Base-by-base conservation (phyloP, 2,888 invertebrate genomes). In the Ophion ventricosus region DNA sequence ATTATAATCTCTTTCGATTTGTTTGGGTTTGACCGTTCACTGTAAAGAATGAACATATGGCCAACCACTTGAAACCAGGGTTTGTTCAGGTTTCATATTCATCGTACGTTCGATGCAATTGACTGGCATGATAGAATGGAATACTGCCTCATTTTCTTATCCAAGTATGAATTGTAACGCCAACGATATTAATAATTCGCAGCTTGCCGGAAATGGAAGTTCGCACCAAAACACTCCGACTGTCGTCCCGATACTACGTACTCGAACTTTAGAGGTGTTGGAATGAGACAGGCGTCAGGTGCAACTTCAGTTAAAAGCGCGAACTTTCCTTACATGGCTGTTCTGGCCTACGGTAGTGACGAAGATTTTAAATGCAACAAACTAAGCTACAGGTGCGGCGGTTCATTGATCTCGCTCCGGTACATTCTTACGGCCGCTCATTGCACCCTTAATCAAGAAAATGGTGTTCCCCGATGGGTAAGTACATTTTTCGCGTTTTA, bases 381-480 rank as follows among this genome's bases (percentile, higher is more conserved):
- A n/a, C n/a, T 91, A 0, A 85, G 76, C 57, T 93, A 92, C 43
- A 74, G 63, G 1, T 93, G 93, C 64, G 92, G 92, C 0, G 93
- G 92, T 17, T 90, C 91, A 17, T 85, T 93, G 73, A 92, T 93
- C 73, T 90, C 91, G 0, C 29, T 84, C 1, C 83, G 86, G 43
- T 89, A 90, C 40, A 88, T 93, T 3, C 83, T 93, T 7, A 92
- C 92, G 0, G 92, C 93, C 3, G 93, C 92, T 4, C 93, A 93
- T 75, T 93, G 93, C 72, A 90, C 92, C 23, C 90, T 54, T 35
- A 92, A 92, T 78, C 40, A 89, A 11, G 56, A 91, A 14, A 85
- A 89, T 4, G 67, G 66, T 14, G 84, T 88, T 3, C 93, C 93
- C 0, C 63, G 90, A n/a, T 87, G 89, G 88, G 93, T 92, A 86